Percentiles rank a stretch among this genome's conserved stretches.
These are phyloP conservation scores for Lagopus leucura DNA, from an alignment of 2,113 vertebrate genomes.

Conservation along the genomic window DNA sequence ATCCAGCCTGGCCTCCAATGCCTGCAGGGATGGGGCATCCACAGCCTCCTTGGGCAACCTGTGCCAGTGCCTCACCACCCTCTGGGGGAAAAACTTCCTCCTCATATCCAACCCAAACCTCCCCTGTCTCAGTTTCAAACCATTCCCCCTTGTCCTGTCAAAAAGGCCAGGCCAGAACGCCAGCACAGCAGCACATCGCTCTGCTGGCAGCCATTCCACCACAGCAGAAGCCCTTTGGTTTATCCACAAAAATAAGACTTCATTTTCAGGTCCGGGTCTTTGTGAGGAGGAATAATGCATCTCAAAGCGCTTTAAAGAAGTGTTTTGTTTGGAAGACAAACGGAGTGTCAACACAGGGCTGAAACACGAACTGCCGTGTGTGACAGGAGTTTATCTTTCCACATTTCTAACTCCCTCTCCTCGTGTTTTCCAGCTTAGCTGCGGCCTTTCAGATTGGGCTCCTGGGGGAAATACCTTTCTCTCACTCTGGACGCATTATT, in stretches of 20 bases:
- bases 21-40: too few species aligned
- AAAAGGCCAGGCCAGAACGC: too few species aligned
- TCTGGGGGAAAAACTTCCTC: too few species aligned
- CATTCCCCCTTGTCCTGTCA: too few species aligned
- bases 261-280: background rate
- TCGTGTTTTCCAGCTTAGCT: background rate
- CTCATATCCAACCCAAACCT: too few species aligned
- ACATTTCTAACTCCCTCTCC: background rate
- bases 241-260: rapidly evolving
- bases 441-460: background rate
- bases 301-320: background rate
- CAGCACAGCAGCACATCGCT: too few species aligned
- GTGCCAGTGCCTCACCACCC: too few species aligned
- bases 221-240: rapidly evolving
- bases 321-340: background rate
- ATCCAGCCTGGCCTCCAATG: too few species aligned
- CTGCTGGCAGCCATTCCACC: background rate
- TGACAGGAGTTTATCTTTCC: background rate
- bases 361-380: rapidly evolving
- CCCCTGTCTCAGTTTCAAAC: too few species aligned
- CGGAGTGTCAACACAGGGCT: rapidly evolving
- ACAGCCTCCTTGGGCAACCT: too few species aligned
- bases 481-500: background rate
- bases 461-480: background rate
- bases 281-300: background rate